A percentile compares a stretch with the other conserved stretches of the same genome.
These are phyloP conservation scores for Coracopsis vasa DNA, from an alignment of 2,113 vertebrate species.

Conservation along the genomic window DNA sequence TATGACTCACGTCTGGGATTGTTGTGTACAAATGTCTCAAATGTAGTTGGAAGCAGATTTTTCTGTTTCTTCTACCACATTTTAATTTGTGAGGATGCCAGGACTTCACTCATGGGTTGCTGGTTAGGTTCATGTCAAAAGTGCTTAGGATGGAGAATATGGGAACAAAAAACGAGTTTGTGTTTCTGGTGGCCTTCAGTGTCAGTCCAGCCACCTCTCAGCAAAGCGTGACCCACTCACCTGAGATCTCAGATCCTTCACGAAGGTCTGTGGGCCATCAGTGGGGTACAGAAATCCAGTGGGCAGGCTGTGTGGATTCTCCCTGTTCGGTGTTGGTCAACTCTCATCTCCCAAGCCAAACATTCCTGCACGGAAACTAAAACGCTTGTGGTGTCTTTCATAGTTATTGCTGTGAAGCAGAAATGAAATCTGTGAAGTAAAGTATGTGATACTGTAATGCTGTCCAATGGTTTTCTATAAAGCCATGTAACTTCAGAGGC, in stretches of 20 bases:
- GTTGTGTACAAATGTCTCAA: not conserved
- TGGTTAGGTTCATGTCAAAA: not conserved
- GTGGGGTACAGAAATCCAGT: not conserved
- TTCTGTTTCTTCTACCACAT: not conserved
- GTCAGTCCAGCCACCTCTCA: not conserved
- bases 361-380: not conserved
- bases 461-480: not conserved
- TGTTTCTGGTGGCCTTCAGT: not conserved
- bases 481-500: rapidly evolving
- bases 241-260: rapidly evolving
- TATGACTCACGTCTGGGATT: not conserved
- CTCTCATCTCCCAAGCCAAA: not conserved
- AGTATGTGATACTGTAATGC: not conserved
- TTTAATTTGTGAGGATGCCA: not conserved
- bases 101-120: not conserved
- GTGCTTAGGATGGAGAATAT: not conserved
- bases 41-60: not conserved
- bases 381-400: rapidly evolving
- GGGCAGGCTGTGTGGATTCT: not conserved
- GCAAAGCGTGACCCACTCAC: not conserved
- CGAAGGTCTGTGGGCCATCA: not conserved
- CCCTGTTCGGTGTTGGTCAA: not conserved
- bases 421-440: not conserved
- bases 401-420: not conserved
- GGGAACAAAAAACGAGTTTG: not conserved